These are phyloP conservation scores for Aplysina aerophoba DNA, from an alignment of 37 sponge, comb jelly and placozoan genomes.

Conservation along the genomic window DNA sequence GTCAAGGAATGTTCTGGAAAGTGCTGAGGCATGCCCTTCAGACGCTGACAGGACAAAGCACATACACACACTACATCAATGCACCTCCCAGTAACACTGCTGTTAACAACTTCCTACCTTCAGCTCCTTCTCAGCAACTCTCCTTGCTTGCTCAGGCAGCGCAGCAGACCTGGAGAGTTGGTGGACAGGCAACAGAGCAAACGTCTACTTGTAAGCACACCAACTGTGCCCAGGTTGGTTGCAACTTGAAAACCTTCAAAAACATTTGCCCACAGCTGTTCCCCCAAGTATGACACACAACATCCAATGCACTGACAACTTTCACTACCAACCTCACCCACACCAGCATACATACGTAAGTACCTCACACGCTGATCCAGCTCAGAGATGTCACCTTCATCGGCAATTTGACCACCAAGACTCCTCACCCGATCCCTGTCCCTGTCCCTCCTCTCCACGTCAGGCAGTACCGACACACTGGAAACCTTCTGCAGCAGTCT, in stretches of 20 bases:
- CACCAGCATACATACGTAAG: no score
- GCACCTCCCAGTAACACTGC: slow-evolving; percentile 3
- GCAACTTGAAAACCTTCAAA: no score
- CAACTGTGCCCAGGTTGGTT: no score
- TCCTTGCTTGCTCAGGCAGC: slow-evolving; percentile 72
- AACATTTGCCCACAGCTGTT: no score
- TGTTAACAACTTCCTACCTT: slow-evolving; percentile 61
- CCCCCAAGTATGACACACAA: no score
- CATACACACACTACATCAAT: background rate
- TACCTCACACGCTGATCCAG: slow-evolving; percentile 38
- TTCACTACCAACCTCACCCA: background rate
- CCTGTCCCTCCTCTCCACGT: background rate
- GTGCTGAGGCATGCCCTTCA: slow-evolving; percentile 67
- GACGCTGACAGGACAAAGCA: slow-evolving; percentile 52
- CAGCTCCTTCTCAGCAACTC: slow-evolving; percentile 62
- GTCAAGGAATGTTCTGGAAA: slow-evolving; percentile 82
- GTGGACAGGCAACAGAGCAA: no score
- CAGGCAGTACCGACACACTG: background rate
- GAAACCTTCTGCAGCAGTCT: slow-evolving; percentile 39
- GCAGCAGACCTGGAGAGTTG: slow-evolving; percentile 43
- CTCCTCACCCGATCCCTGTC: background rate
- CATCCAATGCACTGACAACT: no score
- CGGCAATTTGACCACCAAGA: slow-evolving; percentile 10
- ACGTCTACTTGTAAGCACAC: no score
- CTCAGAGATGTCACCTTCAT: slow-evolving; percentile 66